These are phyloP conservation scores for Aldrovandia affinis DNA, from an alignment of 2,797 vertebrate species.

Conservation along the genomic window DNA sequence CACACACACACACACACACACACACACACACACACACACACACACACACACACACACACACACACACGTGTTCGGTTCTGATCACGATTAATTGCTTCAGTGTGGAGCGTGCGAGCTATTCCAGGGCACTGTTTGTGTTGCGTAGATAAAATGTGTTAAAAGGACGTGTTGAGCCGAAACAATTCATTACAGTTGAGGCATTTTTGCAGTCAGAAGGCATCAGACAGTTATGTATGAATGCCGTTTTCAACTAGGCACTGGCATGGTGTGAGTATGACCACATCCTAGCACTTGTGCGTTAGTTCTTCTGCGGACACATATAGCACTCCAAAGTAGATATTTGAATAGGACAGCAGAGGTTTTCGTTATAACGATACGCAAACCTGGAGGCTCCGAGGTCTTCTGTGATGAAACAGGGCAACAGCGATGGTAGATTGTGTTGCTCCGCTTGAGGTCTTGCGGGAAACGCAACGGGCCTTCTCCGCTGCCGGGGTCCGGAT, in stretches of 20 bases:
- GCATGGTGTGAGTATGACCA: not conserved
- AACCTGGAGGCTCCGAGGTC: not conserved
- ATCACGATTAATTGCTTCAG: constrained; percentile 22
- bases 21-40: constrained; percentile 20
- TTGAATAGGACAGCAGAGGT: not conserved
- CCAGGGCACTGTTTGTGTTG: not conserved
- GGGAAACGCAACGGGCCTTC: constrained; percentile 33
- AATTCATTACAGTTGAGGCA: constrained; percentile 6
- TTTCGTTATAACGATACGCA: not conserved
- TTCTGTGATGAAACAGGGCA: not conserved
- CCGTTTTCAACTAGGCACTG: not conserved
- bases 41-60: constrained; percentile 29
- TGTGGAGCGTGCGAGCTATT: constrained; percentile 10
- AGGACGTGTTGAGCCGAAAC: not conserved
- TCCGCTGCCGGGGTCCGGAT: constrained; percentile 33
- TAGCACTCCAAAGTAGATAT: not conserved
- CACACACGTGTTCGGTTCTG: constrained; percentile 28
- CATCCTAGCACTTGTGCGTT: not conserved
- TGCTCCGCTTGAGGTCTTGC: constrained; percentile 19
- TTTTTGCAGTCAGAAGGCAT: not conserved
- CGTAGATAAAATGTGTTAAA: not conserved
- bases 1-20: constrained; percentile 15
- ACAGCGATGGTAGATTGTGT: not conserved
- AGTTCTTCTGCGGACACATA: not conserved
- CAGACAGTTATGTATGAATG: not conserved